Percentiles rank a stretch among this genome's conserved stretches.
Evolutionary conservation across 2,797 vertebrate species (phyloP).

Genomic region (Smutsia temminckii): DNA sequence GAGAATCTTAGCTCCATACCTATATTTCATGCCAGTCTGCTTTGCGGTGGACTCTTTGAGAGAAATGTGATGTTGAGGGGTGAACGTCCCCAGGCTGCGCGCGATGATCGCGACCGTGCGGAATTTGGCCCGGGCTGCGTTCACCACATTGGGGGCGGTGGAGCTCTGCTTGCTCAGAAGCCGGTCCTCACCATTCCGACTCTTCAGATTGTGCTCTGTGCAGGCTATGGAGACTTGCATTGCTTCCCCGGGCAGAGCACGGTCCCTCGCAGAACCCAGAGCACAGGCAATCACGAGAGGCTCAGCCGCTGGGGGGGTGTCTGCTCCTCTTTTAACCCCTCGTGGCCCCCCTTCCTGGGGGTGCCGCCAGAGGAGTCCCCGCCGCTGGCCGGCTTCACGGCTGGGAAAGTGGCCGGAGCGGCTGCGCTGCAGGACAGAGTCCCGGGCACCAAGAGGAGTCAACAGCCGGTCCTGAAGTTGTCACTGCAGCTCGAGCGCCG

Average conservation of each 20-base stretch:
- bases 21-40: conserved; percentile 99
- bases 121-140: conserved; percentile 96
- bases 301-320: not conserved
- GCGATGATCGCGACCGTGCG: conserved; percentile 98
- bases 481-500: not conserved
- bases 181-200: conserved; percentile 94
- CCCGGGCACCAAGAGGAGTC: conserved; percentile 34
- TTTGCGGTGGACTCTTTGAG: conserved; percentile 99
- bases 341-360: not conserved
- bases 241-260: conserved; percentile 80
- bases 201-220: conserved; percentile 98
- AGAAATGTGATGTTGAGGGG: conserved; percentile 97
- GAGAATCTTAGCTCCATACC: conserved; percentile 87
- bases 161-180: conserved; percentile 94
- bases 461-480: conserved; percentile 65
- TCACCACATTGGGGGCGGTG: conserved; percentile 94
- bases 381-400: conserved; percentile 3
- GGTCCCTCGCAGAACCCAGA: conserved; percentile 70
- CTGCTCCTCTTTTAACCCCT: conserved; percentile 7
- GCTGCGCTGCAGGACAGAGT: conserved; percentile 46
- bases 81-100: conserved; percentile 95
- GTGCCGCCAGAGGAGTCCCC: not conserved
- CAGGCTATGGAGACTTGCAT: conserved; percentile 99
- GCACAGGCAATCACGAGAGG: conserved; percentile 40
- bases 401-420: not conserved